Percentiles rank a stretch among this genome's conserved stretches.
Conservation (phyloP, 1,140 invertebrate species). For the Gonatopus flavifemur region DNA sequence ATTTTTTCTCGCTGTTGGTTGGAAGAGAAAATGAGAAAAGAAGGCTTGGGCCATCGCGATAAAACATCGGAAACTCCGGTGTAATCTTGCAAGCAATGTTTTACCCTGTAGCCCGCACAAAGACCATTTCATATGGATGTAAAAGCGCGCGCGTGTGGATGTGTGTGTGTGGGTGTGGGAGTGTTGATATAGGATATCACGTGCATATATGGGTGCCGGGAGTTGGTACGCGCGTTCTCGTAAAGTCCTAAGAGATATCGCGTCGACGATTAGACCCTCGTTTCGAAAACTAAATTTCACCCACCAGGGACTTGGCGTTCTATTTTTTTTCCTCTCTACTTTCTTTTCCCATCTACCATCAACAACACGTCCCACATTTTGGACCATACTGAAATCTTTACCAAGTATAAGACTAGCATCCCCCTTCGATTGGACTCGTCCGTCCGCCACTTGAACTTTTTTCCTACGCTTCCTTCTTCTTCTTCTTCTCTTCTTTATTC, state of each 20-base stretch:
- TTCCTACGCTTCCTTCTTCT: constrained; percentile 7
- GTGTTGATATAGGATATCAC: too few relatives aligned
- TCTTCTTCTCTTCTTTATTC: background rate
- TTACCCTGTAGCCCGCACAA: constrained; percentile 26
- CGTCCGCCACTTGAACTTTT: background rate
- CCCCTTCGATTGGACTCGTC: background rate
- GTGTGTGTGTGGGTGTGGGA: background rate
- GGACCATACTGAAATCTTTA: constrained; percentile 1
- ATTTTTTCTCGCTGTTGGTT: constrained; percentile 8
- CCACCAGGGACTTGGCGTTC: constrained; percentile 4
- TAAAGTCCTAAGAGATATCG: constrained; percentile 38
- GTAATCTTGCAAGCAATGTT: constrained; percentile 44
- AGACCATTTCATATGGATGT: constrained; percentile 1
- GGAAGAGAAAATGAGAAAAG: background rate
- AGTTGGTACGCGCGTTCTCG: constrained; percentile 15
- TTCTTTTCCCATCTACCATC: background rate
- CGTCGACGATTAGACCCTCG: constrained; percentile 38
- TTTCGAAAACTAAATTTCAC: constrained; percentile 38
- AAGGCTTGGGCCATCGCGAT: constrained; percentile 32
- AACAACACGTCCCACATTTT: background rate
- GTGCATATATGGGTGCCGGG: background rate
- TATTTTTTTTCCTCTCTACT: background rate
- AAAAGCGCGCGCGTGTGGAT: too few relatives aligned
- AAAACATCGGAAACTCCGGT: constrained; percentile 44
- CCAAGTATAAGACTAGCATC: background rate